Evolutionary conservation across 2,888 invertebrate genomes (phyloP).

Genomic region (Spilarctia lutea): DNA sequence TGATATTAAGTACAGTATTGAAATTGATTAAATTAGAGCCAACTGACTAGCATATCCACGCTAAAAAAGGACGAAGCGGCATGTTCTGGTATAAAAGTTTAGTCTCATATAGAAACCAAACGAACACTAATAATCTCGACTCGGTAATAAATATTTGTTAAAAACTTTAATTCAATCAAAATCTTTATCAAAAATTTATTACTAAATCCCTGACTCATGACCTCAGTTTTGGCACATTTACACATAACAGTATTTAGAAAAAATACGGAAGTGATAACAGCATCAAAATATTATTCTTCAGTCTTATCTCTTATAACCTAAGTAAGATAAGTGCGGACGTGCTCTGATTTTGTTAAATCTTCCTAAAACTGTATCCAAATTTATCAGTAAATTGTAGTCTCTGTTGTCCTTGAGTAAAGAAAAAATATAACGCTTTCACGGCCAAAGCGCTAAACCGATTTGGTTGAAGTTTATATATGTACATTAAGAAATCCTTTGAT

Average conservation of each 20-base stretch:
- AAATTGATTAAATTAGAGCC: background rate
- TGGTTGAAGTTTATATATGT: no score
- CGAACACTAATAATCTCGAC: background rate
- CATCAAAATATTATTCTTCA: slow-evolving; percentile 28
- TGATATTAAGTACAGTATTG: background rate
- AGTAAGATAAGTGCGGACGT: slow-evolving; percentile 38
- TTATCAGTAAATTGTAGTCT: slow-evolving; percentile 21
- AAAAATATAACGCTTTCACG: no score
- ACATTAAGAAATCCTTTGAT: no score
- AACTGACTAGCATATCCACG: background rate
- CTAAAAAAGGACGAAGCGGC: background rate
- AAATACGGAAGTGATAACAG: slow-evolving; percentile 38
- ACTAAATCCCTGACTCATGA: slow-evolving; percentile 21
- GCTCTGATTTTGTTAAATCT: slow-evolving; percentile 42
- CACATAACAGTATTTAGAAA: slow-evolving; percentile 13
- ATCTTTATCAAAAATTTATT: background rate
- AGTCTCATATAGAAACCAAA: background rate
- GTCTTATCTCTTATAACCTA: slow-evolving; percentile 35
- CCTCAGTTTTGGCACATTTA: slow-evolving; percentile 21
- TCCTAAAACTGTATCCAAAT: slow-evolving; percentile 25
- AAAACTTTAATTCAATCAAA: background rate
- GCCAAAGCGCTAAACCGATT: no score
- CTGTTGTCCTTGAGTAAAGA: slow-evolving; percentile 18
- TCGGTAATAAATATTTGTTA: background rate
- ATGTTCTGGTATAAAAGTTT: no score